Base-by-base conservation (phyloP, 2,797 vertebrate species). In the Semotilus atromaculatus region DNA sequence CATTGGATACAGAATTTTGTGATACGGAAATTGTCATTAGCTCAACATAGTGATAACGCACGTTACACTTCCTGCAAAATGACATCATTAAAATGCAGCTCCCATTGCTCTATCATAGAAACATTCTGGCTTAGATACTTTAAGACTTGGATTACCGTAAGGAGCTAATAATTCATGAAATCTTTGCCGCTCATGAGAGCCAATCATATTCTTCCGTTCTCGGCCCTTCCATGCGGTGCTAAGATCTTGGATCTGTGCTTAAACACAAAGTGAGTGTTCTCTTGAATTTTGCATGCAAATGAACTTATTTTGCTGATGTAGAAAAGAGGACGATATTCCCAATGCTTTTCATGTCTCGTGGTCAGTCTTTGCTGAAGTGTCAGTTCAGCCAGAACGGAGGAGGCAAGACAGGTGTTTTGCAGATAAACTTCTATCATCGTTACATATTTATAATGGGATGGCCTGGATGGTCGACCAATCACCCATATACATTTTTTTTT, bases 151-250 rank as follows among this genome's bases (percentile, higher is more conserved):
- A 81, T 70, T 75, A 76, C 68, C 23, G 48, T 79, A 74, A 67
- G 29, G 10, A 34, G 70, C 81, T 84, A 88, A 88, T 87, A 87
- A 82, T 88, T 88, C 31, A 86, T 67, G 68, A 67, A 80, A 68
- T 82, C 78, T 76, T 62, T 29, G 9, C 76, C 14, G 48, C 77
- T 78, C 43, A 40, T 67, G 58, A 81, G 40, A 80, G 77, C 75
- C 72, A 64, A 73, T 80, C 85, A 80, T 80, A 62, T 77, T 80
- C 82, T 18, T 83, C 43, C 84, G 48, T 58, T 60, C 23, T 73
- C 81, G n/a, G 29, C 38, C 43, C 62, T 72, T 81, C 58, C 72
- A 81, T 83, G 85, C 67, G 2, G 76, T n/a, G 82, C 60, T 53
- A 8, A 43, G 82, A 70, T 71, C 40, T 36, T 67, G 36, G 36